Base-by-base conservation (phyloP, 2,113 vertebrate genomes). In the Mesoclemmys tuberculata region DNA sequence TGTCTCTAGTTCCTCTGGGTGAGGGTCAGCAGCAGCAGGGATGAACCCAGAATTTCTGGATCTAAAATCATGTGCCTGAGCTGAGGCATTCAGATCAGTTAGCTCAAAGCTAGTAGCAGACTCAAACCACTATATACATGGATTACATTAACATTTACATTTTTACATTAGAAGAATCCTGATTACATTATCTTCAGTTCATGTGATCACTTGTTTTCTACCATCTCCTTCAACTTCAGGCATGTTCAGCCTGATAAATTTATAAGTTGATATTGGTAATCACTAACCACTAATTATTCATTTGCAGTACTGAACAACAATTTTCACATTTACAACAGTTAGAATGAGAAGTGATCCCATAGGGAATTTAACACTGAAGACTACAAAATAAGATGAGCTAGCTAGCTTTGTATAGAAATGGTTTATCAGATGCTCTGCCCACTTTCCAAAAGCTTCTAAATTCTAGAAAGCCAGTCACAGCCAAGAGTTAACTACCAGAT, bases 21-120 rank as follows among this genome's bases (percentile, higher is more conserved):
- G 22, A 22, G 22, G 54, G 22, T 55, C 54, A 55, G 54, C 54
- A 55, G 54, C 54, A 55, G 54, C 22, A 55, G 54, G 54, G 54
- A 55, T 10, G 54, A 84, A 58, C 68, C 84, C 64, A 52, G 84
- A 90, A 88, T 16, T 82, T 91, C 64, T 80, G 84, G 21, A 44
- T 87, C 96, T 35, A 90, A 90, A 95, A 92, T 18, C 52, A 51
- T 81, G 90, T 93, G 92, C 82, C 77, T 0, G 1, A 95, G 92
- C 74, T 90, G 75, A 90, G 95, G 84, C 91, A 92, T 89, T 95
- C 91, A 82, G 54, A 24, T 55, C 54, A 55, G 54, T 74, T 80
- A 64, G 11, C 22, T 93, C 94, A 93, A 82, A 94, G 91, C 89
- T 88, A 64, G 85, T 0, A 5, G 82, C 87, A 88, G 74, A 94